phyloP scores from a whole-genome alignment of 37 sponge, comb jelly and placozoan genomes.

The Dysidea cf. avara region DNA sequence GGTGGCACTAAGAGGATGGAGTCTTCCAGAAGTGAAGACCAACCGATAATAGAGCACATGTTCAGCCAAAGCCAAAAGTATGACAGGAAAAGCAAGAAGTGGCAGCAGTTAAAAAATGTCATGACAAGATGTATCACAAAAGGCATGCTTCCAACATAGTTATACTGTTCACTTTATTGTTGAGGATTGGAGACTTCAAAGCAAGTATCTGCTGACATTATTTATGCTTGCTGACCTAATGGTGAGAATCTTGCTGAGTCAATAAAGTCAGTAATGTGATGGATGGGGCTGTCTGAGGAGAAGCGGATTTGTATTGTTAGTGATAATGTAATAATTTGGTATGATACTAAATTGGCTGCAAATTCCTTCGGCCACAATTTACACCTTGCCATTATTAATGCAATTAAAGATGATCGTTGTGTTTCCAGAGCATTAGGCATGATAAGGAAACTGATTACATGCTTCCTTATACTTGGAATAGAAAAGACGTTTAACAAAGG shows the following conservation, averaged over 20 bases:
- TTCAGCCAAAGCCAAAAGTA: conserved; percentile 7
- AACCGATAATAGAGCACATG: conserved; percentile 9
- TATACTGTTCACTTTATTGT: conserved; percentile 39
- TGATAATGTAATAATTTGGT: conserved; percentile 23
- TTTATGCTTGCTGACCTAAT: conserved; percentile 42
- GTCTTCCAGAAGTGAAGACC: conserved; percentile 2
- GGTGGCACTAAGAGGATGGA: no score
- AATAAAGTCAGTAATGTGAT: conserved; percentile 1
- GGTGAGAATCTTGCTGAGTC: conserved; percentile 37
- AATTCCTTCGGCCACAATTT: conserved; percentile 42
- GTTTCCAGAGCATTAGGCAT: conserved; percentile 21
- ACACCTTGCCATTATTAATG: conserved; percentile 29
- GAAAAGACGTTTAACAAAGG: conserved; percentile 4
- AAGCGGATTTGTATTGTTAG: conserved; percentile 38
- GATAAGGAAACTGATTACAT: conserved; percentile 9
- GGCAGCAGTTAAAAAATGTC: conserved; percentile 28
- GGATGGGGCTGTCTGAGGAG: not conserved
- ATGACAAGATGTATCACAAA: conserved; percentile 29
- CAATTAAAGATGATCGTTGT: conserved; percentile 7
- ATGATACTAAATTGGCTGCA: not conserved
- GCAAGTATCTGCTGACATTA: conserved; percentile 16
- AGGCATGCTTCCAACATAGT: conserved; percentile 13
- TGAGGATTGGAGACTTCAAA: conserved; percentile 1
- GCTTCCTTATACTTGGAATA: conserved; percentile 21
- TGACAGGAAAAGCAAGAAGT: conserved; percentile 5